A percentile compares a stretch with the other conserved stretches of the same genome.
These are phyloP conservation scores for Euzophera pinguis DNA, from an alignment of 2,888 invertebrate genomes.

Conservation along the genomic window DNA sequence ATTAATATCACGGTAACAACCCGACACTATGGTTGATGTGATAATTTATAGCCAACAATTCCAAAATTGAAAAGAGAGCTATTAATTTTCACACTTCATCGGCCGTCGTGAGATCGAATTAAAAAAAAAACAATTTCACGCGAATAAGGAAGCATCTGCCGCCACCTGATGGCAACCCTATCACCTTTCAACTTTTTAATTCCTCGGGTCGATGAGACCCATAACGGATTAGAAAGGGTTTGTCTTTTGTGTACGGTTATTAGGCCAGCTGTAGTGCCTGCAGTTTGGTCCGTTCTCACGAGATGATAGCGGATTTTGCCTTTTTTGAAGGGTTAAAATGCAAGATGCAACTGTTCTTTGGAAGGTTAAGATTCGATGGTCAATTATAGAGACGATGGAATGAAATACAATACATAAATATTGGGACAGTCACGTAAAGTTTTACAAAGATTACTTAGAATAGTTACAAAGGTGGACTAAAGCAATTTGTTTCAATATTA, in stretches of 20 bases:
- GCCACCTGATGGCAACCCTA: constrained; percentile 68
- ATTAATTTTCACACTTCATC: constrained; percentile 75
- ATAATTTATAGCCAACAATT: constrained; percentile 30
- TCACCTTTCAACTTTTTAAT: constrained; percentile 47
- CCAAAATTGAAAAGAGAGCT: constrained; percentile 42
- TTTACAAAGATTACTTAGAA: too few relatives aligned
- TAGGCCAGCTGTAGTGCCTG: constrained; percentile 50
- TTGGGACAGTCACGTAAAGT: too few relatives aligned
- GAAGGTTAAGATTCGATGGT: constrained; percentile 19
- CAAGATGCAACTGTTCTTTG: constrained; percentile 48
- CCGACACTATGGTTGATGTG: constrained; percentile 10
- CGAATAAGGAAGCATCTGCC: constrained; percentile 71
- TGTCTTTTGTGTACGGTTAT: constrained; percentile 62
- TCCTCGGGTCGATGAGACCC: constrained; percentile 50
- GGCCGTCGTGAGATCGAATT: constrained; percentile 54
- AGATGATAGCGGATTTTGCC: constrained; percentile 48
- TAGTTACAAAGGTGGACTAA: too few relatives aligned
- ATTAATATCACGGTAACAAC: constrained; percentile 2
- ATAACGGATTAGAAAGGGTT: constrained; percentile 63
- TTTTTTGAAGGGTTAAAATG: constrained; percentile 43
- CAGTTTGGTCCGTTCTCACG: constrained; percentile 72
- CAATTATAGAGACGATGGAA: too few relatives aligned
- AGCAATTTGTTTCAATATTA: too few relatives aligned
- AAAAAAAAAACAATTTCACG: constrained; percentile 69
- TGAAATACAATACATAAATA: too few relatives aligned